Evolutionary conservation across 2,888 invertebrate genomes (phyloP).

Genomic region (Eupithecia dodoneata): DNA sequence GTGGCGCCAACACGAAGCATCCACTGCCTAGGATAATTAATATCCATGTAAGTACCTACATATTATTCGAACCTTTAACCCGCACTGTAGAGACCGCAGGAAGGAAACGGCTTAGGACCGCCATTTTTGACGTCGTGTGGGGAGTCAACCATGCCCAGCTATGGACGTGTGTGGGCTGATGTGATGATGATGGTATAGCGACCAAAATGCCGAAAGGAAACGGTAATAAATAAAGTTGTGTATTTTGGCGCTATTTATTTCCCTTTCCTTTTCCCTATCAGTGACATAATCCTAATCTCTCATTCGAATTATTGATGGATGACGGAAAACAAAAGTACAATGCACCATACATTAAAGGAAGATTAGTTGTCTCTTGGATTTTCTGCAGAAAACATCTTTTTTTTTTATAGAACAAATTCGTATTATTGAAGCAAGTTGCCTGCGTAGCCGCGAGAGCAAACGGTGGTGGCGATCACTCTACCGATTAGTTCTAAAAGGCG

Average conservation of each 20-base stretch:
- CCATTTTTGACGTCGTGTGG: too few relatives aligned
- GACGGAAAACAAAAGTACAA: neutral
- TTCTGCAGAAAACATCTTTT: neutral
- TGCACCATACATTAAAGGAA: neutral
- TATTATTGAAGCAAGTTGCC: slow-evolving; percentile 7
- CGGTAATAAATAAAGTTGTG: neutral
- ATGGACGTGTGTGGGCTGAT: too few relatives aligned
- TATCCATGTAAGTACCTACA: slow-evolving; percentile 90
- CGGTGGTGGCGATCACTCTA: slow-evolving; percentile 28
- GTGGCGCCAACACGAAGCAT: slow-evolving; percentile 97
- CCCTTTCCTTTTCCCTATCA: neutral
- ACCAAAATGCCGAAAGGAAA: neutral
- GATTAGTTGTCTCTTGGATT: neutral
- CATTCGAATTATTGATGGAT: slow-evolving; percentile 2
- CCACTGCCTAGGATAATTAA: slow-evolving; percentile 97
- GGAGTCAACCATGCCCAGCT: too few relatives aligned
- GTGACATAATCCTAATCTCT: neutral
- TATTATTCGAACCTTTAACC: neutral
- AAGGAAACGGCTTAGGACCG: too few relatives aligned
- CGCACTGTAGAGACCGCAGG: too few relatives aligned
- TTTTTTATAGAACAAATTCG: neutral
- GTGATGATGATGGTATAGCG: neutral
- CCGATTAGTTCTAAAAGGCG: slow-evolving; percentile 38
- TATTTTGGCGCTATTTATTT: neutral
- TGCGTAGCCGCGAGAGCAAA: slow-evolving; percentile 34